Evolutionary conservation across 1,140 invertebrate genomes (phyloP), one percentile per base, ranked within the genome.

Genomic region (Papilio glaucus): DNA sequence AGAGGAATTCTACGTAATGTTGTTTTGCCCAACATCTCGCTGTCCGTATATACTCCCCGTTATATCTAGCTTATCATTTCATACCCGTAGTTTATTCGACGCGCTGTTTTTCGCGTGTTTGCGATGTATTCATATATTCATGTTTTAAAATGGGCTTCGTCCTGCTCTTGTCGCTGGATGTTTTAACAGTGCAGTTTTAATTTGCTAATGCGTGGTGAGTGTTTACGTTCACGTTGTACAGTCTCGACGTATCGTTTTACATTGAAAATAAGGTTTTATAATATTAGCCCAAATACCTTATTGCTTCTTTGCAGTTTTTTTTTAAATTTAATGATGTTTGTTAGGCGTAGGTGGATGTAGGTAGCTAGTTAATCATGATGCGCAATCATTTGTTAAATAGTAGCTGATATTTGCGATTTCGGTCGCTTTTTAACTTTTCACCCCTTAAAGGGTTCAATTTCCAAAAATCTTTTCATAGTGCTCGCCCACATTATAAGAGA

Each of bases 41-140:
- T 33, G 2, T 33, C 29, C 29, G 29, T 33, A n/a, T 12, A 26
- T n/a, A 41, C 42, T 68, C 65, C 21, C 65, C 33, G 61, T 68
- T 68, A 68, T 68, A n/a, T 68, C 24, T 29, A 69, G 42, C 67
- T 49, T 69, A 49, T 69, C 42, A 69, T 69, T 49, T 69, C 26
- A 53, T 69, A 69, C 67, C 37, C 10, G 29, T 24, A 13, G 42
- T 18, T 69, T 26, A 53, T 69, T 69, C 33, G 26, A 49, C 67
- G 67, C 42, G 42, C 15, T 69, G 33, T 37, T 69, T 69, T 69
- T 69, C 53, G 45, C 42, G 67, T 69, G 42, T 69, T 69, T 53
- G 42, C 67, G 15, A 37, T 69, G 67, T 42, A 69, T 69, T 69
- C 67, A 69, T 49, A 53, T 69, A 26, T 49, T 29, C 67, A 69